Conservation (phyloP, 2,113 vertebrate genomes). For the Ursus arctos region DNA sequence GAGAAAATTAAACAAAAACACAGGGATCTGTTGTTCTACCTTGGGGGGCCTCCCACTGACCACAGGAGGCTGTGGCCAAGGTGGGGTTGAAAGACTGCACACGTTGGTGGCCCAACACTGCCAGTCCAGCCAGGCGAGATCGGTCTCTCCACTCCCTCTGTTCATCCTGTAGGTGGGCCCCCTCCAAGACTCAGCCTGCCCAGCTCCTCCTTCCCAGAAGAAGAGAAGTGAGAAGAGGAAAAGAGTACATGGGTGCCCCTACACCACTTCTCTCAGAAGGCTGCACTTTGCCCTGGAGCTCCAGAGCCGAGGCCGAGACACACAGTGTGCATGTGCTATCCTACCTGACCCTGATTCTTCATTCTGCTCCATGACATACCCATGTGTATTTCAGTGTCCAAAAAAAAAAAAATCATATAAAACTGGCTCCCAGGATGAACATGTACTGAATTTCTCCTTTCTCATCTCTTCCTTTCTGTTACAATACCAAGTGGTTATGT, state of each 20-base stretch:
- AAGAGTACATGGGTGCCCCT: accelerated
- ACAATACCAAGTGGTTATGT: too few relatives aligned
- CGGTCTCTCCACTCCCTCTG: not conserved
- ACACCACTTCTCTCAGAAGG: not conserved
- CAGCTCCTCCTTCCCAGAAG: too few relatives aligned
- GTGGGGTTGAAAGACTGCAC: not conserved
- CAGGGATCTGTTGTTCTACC: not conserved
- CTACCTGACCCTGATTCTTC: not conserved
- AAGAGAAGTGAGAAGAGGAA: not conserved
- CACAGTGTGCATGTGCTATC: too few relatives aligned
- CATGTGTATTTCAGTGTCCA: not conserved
- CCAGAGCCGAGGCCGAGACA: not conserved
- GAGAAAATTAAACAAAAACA: not conserved
- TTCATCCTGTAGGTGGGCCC: too few relatives aligned
- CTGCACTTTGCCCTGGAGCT: not conserved
- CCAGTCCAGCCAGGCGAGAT: too few relatives aligned
- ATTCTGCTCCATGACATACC: not conserved
- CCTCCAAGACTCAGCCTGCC: not conserved
- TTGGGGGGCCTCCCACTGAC: accelerated
- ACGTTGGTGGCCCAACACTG: accelerated
- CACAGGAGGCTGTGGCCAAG: not conserved
- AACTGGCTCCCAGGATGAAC: not conserved
- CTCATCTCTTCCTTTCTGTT: not conserved
- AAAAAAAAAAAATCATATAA: not conserved
- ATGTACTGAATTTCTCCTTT: not conserved